These are phyloP conservation scores for Pogonognathellus flavescens DNA, from an alignment of 1,140 invertebrate genomes.

Conservation along the genomic window DNA sequence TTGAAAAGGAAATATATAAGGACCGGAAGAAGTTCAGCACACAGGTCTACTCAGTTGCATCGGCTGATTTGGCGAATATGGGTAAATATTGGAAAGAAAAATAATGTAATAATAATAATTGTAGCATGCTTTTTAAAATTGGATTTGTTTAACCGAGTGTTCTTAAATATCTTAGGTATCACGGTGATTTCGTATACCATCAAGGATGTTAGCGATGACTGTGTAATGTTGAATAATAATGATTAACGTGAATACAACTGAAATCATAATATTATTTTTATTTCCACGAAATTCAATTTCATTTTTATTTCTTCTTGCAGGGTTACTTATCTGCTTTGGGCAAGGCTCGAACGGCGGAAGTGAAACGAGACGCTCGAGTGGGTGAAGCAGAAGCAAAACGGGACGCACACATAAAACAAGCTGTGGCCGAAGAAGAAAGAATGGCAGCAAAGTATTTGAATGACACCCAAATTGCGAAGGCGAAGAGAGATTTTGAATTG, in stretches of 20 bases:
- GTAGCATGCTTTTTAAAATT: too few relatives aligned
- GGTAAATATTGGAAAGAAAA: too few relatives aligned
- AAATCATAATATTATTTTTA: too few relatives aligned
- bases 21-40: conserved; percentile 99
- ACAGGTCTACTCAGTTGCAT: conserved; percentile 94
- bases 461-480: conserved; percentile 95
- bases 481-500: conserved; percentile 94
- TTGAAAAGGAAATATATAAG: conserved; percentile 99
- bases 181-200: conserved; percentile 98
- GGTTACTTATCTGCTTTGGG: conserved; percentile 95
- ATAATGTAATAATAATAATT: too few relatives aligned
- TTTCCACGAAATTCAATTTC: neutral
- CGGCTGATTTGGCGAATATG: conserved; percentile 97
- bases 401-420: conserved; percentile 93
- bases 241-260: conserved; percentile 19
- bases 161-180: conserved; percentile 76
- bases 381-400: conserved; percentile 94
- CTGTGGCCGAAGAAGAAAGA: conserved; percentile 94
- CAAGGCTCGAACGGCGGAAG: conserved; percentile 96
- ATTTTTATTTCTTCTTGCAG: conserved; percentile 71
- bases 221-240: too few relatives aligned
- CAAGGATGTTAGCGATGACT: conserved; percentile 95
- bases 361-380: conserved; percentile 95
- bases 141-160: too few relatives aligned
- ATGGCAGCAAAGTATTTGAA: conserved; percentile 85